Conservation (phyloP, 2,888 invertebrate species). For the Petrophora chlorosata region DNA sequence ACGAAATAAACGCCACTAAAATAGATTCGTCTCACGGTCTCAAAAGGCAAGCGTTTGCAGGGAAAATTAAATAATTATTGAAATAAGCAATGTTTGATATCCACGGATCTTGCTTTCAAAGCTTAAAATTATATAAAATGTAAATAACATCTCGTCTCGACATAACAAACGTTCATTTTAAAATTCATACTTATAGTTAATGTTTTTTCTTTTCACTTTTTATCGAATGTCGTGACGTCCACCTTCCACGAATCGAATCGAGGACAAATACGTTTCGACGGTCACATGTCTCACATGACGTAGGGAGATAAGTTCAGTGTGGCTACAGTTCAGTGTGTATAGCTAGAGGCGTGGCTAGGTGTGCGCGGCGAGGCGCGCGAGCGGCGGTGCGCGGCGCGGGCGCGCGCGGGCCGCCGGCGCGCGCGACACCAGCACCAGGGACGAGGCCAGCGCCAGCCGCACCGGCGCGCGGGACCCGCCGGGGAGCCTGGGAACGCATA, state of each 20-base stretch:
- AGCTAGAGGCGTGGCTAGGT: slow-evolving; percentile 33
- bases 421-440: slow-evolving; percentile 88
- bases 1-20: slow-evolving; percentile 3
- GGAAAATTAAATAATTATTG: slow-evolving; percentile 13
- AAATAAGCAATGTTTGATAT: slow-evolving; percentile 3
- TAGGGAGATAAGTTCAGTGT: too few species aligned
- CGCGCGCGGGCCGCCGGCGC: slow-evolving; percentile 72
- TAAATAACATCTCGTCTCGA: not conserved
- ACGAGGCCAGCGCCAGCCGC: slow-evolving; percentile 91
- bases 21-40: slow-evolving; percentile 9
- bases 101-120: slow-evolving; percentile 15
- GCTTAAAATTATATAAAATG: slow-evolving; percentile 5
- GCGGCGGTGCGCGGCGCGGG: slow-evolving; percentile 54
- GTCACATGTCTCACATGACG: too few species aligned
- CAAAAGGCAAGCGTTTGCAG: slow-evolving; percentile 20
- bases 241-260: too few species aligned
- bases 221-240: too few species aligned
- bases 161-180: not conserved
- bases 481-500: slow-evolving; percentile 91
- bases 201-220: too few species aligned
- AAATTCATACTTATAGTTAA: too few species aligned
- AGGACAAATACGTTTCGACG: too few species aligned
- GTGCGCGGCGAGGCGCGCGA: slow-evolving; percentile 50
- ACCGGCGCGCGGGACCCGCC: slow-evolving; percentile 92
- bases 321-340: not conserved